Base-by-base conservation (phyloP, 1,140 invertebrate species). In the Zaprionus nigranus region DNA sequence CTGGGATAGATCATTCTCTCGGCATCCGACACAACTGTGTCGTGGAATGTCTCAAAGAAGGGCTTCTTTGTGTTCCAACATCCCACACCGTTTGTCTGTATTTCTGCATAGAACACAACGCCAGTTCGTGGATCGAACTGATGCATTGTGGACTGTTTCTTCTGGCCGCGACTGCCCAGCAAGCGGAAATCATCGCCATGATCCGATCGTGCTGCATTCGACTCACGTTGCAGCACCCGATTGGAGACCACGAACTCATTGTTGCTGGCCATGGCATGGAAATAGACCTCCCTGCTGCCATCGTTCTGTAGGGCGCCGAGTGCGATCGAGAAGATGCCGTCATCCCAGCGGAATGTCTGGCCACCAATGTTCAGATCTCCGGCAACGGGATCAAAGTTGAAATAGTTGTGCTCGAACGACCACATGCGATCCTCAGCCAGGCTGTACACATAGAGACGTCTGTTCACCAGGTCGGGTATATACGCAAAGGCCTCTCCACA, bases 371-470 rank as follows among this genome's bases (percentile, higher is more conserved):
- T 94, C 76, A 96, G 94, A 81, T 96, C 96, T 0, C 96, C 96
- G 57, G 94, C 92, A 1, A 95, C 78, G 1, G 96, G 96, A 91
- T 96, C 96, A 54, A 96, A 95, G 81, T 94, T 93, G 84, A 97
- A 97, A 85, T 95, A 97, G 77, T 96, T 96, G 75, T 97, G 96
- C 26, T 93, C 91, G 3, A 96, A 93, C 63, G 95, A 93, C 96
- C 96, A 97, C 5, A 95, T 95, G 26, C 94, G 94, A 74, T 95
- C 94, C 1, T 94, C 90, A 1, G 43, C 61, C 61, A 84, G 91
- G 34, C 92, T 94, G 79, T 96, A 97, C 2, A 97, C 96, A 5
- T 96, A 94, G 5, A 97, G 73, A 1, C 95, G 95, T 36, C 95
- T 95, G 6, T 94, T 95, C 2, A 94, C 94, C 6, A 97, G 91